Evolutionary conservation across 2,797 vertebrate genomes (phyloP).

Genomic region (Hemibagrus guttatus): DNA sequence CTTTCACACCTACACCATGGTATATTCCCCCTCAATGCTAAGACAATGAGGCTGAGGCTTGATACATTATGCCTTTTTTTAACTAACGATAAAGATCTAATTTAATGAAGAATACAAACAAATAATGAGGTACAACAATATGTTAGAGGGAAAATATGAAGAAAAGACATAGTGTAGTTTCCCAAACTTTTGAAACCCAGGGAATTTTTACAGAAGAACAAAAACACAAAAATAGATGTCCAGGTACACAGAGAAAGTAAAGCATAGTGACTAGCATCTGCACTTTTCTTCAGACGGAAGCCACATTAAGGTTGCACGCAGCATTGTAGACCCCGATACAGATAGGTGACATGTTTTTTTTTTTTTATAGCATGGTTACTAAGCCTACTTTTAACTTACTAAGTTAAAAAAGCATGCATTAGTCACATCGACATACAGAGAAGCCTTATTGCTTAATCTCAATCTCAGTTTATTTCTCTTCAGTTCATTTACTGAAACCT

Average conservation of each 20-base stretch:
- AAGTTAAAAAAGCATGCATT: neutral
- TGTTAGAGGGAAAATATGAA: neutral
- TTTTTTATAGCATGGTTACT: neutral
- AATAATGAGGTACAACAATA: neutral
- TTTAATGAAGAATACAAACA: neutral
- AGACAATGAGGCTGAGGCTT: neutral
- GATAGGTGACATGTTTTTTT: neutral
- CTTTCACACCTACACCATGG: slow-evolving; percentile 6
- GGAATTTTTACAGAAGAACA: neutral
- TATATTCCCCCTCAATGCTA: neutral
- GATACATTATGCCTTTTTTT: neutral
- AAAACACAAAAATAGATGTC: neutral
- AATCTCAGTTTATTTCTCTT: neutral
- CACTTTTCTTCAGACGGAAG: neutral
- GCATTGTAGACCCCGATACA: neutral
- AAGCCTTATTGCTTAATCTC: neutral
- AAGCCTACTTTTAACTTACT: neutral
- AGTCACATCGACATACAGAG: neutral
- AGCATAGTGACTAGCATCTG: neutral
- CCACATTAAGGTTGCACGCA: slow-evolving; percentile 21
- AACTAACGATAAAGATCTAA: neutral
- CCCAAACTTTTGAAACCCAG: neutral
- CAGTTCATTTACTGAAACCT: too few relatives aligned
- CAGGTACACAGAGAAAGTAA: neutral
- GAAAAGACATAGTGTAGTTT: neutral